Evolutionary conservation across 92 coral and sea anemone species (phyloP).

Genomic region (Umimayanthus chanpuru): DNA sequence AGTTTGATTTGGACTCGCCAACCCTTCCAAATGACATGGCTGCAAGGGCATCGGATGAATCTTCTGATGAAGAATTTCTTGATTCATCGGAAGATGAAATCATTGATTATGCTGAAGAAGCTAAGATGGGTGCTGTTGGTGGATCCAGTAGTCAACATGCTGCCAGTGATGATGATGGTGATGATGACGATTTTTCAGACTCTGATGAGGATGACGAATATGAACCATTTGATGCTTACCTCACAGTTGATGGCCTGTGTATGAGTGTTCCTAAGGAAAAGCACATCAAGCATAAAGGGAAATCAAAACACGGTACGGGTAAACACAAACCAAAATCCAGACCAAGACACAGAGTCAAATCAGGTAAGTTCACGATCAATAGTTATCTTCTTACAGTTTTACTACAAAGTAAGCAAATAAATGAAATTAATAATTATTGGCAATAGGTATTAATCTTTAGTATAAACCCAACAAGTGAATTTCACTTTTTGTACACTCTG

Average conservation of each 20-base stretch:
- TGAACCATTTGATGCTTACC: conserved; percentile 57
- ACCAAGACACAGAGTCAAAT: conserved; percentile 57
- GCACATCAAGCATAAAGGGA: conserved; percentile 41
- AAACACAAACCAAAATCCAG: background rate
- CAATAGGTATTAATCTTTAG: too few relatives aligned
- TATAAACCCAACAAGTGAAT: too few relatives aligned
- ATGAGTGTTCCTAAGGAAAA: conserved; percentile 68
- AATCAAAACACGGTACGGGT: conserved; percentile 40
- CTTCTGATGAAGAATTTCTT: conserved; percentile 68
- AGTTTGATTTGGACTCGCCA: conserved; percentile 33
- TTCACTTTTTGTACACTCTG: too few relatives aligned
- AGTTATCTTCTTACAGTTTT: conserved; percentile 4
- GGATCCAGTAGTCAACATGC: conserved; percentile 40
- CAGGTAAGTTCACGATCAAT: conserved; percentile 49
- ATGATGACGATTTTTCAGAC: conserved; percentile 50
- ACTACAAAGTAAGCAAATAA: background rate
- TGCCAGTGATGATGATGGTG: conserved; percentile 5
- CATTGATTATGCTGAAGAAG: conserved; percentile 83
- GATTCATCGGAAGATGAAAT: conserved; percentile 88
- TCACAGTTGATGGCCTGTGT: conserved; percentile 82
- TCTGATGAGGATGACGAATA: conserved; percentile 56
- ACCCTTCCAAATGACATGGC: conserved; percentile 35
- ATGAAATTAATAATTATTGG: too few relatives aligned
- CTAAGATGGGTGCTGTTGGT: conserved; percentile 78
- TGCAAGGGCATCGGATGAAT: conserved; percentile 35